Evolutionary conservation across 2,888 invertebrate species (phyloP).

Genomic region (Ditula angustiorana): DNA sequence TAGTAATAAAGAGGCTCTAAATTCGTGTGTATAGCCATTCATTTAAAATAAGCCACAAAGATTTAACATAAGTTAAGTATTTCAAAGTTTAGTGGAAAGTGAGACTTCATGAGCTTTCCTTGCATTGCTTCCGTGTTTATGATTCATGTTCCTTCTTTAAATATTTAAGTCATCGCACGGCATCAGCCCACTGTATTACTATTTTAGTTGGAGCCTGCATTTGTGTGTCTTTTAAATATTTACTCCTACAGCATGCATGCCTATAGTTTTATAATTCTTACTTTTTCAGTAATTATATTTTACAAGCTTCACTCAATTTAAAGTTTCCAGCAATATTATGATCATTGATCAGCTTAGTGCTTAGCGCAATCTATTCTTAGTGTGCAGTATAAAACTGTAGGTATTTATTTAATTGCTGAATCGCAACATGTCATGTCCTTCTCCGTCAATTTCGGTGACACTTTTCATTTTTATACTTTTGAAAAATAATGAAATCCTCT

Average conservation of each 20-base stretch:
- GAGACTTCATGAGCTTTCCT: constrained; percentile 26
- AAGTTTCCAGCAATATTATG: background rate
- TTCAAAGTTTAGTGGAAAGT: background rate
- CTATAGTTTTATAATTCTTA: background rate
- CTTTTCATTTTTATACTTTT: no score
- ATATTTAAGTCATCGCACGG: constrained; percentile 28
- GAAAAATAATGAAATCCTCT: no score
- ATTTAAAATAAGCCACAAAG: background rate
- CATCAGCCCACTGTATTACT: constrained; percentile 3
- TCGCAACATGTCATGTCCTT: no score
- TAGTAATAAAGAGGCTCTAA: no score
- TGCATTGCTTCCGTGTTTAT: constrained; percentile 36
- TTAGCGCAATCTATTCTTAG: background rate
- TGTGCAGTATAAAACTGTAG: background rate
- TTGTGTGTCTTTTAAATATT: constrained; percentile 4
- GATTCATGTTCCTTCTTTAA: constrained; percentile 22
- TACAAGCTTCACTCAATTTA: background rate
- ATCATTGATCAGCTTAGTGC: background rate
- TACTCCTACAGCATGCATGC: constrained; percentile 20
- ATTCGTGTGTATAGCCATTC: no score
- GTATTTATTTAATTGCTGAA: no score
- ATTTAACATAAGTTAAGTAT: no score
- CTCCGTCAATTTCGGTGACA: no score
- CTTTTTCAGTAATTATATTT: background rate
- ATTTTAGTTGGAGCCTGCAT: constrained; percentile 17